Conservation (phyloP, 1,140 invertebrate genomes). For the Heterodera schachtii region DNA sequence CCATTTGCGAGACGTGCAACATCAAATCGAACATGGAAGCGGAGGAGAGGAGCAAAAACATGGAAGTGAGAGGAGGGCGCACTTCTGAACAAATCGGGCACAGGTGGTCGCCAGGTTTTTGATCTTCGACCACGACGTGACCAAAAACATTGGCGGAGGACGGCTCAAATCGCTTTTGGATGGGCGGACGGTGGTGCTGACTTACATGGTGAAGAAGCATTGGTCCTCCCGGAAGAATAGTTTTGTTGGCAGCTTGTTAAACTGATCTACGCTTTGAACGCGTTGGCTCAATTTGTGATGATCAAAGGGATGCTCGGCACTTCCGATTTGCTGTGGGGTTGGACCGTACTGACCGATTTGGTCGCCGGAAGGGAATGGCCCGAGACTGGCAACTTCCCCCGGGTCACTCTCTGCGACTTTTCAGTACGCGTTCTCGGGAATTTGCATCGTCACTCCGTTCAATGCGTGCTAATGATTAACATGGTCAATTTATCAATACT, state of each 20-base stretch:
- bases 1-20: constrained; percentile 63
- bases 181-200: constrained; percentile 40
- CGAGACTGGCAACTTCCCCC: constrained; percentile 64
- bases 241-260: constrained; percentile 52
- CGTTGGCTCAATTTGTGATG: constrained; percentile 60
- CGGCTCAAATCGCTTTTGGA: constrained; percentile 38
- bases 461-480: constrained; percentile 67
- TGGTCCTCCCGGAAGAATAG: not conserved
- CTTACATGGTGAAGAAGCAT: constrained; percentile 43
- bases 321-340: constrained; percentile 56
- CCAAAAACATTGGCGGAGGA: constrained; percentile 41
- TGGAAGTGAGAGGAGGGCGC: constrained; percentile 25
- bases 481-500: constrained; percentile 36
- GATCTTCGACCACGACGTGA: constrained; percentile 53
- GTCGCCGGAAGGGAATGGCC: constrained; percentile 59
- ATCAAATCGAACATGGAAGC: constrained; percentile 62
- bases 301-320: constrained; percentile 61
- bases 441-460: constrained; percentile 67
- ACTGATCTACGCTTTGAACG: constrained; percentile 56
- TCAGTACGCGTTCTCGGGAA: constrained; percentile 55
- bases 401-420: constrained; percentile 64
- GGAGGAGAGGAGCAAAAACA: constrained; percentile 53
- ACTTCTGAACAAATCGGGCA: constrained; percentile 3
- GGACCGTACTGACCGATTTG: constrained; percentile 53
- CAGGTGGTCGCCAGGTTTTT: constrained; percentile 59